Evolutionary conservation across 1,140 invertebrate genomes (phyloP), one percentile per base, ranked within the genome.

Genomic region (Sarcophaga bullata): DNA sequence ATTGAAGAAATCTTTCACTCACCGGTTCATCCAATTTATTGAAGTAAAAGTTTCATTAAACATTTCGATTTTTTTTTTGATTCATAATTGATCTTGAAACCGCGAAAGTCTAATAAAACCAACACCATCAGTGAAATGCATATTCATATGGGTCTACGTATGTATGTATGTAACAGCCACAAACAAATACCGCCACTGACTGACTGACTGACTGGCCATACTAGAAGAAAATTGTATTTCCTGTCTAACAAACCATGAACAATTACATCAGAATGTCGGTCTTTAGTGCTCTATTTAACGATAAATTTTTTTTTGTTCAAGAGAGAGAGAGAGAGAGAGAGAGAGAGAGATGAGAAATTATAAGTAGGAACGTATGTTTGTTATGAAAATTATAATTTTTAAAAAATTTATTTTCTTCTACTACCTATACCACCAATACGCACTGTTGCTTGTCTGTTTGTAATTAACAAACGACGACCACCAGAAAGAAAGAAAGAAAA

Each of bases 211-310:
- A n/a, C n/a, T 37, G 25, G 25, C 25, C 4, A 37, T 37, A 37
- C 25, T 4, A 37, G 25, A 8, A 68, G n/a, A 68, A 68, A 68
- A 19, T 6, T 19, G 62, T 17, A 68, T 68, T 68, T 68, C 62
- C 62, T 68, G 62, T 68, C 17, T 19, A 68, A 68, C 62, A 19
- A 68, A 68, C 62, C 62, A 68, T 68, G 62, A 68, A 68, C 62
- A 68, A 68, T 68, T 17, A 19, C n/a, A 68, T 68, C n/a, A 19
- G 25, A 37, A 19, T 68, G 17, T 68, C 6, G 8, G 13, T 15
- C 54, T 68, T 68, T 68, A 68, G 17, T 68, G 62, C 62, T 68
- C 62, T 68, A 68, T 17, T 68, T 68, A 68, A 68, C n/a, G 1
- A 68, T 19, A 19, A 68, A 68, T 19, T 19, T 5, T 52, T n/a